Percentiles rank a stretch among this genome's conserved stretches.
Conservation (phyloP, 2,888 invertebrate genomes). For the Cataglyphis livida region DNA sequence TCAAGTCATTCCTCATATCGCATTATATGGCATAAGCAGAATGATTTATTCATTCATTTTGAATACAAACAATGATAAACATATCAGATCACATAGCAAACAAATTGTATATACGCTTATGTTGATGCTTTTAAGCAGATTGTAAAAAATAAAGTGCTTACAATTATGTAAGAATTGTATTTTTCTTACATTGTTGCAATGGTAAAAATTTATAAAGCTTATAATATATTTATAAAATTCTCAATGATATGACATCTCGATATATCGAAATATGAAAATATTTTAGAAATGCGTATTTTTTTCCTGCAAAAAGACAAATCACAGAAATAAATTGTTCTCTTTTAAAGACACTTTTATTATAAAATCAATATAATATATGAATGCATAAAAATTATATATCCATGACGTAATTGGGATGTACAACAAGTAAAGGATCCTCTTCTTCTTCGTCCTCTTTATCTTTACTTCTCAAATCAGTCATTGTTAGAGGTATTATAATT, state of each 20-base stretch:
- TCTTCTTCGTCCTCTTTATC: slow-evolving; percentile 88
- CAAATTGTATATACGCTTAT: neutral
- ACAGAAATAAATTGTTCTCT: neutral
- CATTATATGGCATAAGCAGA: neutral
- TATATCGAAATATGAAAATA: slow-evolving; percentile 9
- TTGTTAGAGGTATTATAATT: slow-evolving; percentile 92
- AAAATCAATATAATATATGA: slow-evolving; percentile 8
- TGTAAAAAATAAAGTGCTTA: neutral
- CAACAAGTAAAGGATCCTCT: slow-evolving; percentile 95
- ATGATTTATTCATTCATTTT: slow-evolving; percentile 5
- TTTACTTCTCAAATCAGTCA: slow-evolving; percentile 86
- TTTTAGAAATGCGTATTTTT: neutral
- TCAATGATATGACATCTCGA: neutral
- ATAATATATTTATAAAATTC: neutral
- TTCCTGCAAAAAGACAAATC: neutral
- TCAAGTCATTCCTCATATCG: neutral
- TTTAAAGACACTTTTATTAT: neutral
- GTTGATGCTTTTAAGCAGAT: neutral
- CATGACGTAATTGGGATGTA: slow-evolving; percentile 98
- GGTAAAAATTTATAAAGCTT: slow-evolving; percentile 14
- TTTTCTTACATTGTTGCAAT: slow-evolving; percentile 2
- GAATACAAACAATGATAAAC: neutral
- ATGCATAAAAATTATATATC: slow-evolving; percentile 86
- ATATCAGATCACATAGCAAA: neutral
- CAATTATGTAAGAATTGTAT: neutral